Evolutionary conservation across 2,113 vertebrate species (phyloP).

Genomic region (Lethenteron camtschaticum): DNA sequence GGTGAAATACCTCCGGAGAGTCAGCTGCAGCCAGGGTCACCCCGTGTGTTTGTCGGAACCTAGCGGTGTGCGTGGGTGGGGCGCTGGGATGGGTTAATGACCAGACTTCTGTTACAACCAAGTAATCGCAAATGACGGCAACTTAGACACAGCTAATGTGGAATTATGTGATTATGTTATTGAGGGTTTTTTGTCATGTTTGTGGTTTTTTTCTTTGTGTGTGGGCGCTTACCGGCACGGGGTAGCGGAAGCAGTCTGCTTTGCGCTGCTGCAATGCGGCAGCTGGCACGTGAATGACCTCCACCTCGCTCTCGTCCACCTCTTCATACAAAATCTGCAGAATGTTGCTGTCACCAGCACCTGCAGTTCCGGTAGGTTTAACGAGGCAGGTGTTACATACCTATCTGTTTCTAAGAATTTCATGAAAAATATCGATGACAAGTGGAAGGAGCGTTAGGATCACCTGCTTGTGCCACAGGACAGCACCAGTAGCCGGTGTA

Average conservation of each 20-base stretch:
- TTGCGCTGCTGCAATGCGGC: conserved; percentile 78
- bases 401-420: too few relatives aligned
- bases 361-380: conserved; percentile 16
- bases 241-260: conserved; percentile 79
- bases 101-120: neutral
- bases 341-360: conserved; percentile 37
- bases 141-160: too few relatives aligned
- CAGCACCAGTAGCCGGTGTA: conserved; percentile 97
- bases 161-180: too few relatives aligned
- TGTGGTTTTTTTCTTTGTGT: neutral
- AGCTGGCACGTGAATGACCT: conserved; percentile 80
- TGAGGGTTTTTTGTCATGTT: too few relatives aligned
- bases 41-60: too few relatives aligned
- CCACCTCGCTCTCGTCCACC: conserved; percentile 81
- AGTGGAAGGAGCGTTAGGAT: neutral
- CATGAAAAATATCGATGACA: too few relatives aligned
- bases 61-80: too few relatives aligned
- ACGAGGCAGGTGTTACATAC: too few relatives aligned
- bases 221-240: conserved; percentile 40
- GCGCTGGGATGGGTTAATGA: neutral
- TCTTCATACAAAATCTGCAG: conserved; percentile 70
- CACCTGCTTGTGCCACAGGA: conserved; percentile 37
- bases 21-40: too few relatives aligned
- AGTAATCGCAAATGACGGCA: too few relatives aligned
- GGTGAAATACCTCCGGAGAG: too few relatives aligned